phyloP scores from a whole-genome alignment of 2,113 vertebrate species.

The Struthidea cinerea region DNA sequence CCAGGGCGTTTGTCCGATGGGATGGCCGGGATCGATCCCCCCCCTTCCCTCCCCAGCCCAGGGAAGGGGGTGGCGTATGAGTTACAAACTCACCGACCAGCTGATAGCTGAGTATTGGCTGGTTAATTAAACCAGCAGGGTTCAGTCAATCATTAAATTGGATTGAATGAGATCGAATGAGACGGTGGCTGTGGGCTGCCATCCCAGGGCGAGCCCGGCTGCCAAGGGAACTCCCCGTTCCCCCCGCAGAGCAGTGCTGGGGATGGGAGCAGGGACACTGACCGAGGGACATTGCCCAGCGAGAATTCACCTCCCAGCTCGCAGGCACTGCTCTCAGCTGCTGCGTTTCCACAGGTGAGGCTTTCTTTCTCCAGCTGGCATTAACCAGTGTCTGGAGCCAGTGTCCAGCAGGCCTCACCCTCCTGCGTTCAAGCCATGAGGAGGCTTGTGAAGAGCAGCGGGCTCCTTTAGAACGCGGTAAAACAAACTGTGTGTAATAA shows the following conservation, averaged over 20 bases:
- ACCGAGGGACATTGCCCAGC: not conserved
- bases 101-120: slow-evolving; percentile 27
- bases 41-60: not conserved
- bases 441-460: not conserved
- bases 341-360: not conserved
- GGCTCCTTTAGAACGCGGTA: not conserved
- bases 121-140: not conserved
- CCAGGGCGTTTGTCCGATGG: accelerated
- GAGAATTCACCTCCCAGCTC: not conserved
- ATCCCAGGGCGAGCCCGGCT: not conserved
- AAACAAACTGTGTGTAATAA: not conserved
- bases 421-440: not conserved
- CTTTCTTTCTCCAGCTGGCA: not conserved
- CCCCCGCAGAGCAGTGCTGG: accelerated
- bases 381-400: not conserved
- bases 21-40: not conserved
- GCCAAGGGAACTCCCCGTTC: not conserved
- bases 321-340: not conserved
- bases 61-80: not conserved
- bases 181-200: not conserved
- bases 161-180: not conserved
- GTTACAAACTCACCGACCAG: not conserved
- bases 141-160: slow-evolving; percentile 46
- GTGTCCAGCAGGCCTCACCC: not conserved
- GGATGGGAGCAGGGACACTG: not conserved